Evolutionary conservation across 2,797 vertebrate genomes (phyloP).

Genomic region (Pantherophis vulpinus): DNA sequence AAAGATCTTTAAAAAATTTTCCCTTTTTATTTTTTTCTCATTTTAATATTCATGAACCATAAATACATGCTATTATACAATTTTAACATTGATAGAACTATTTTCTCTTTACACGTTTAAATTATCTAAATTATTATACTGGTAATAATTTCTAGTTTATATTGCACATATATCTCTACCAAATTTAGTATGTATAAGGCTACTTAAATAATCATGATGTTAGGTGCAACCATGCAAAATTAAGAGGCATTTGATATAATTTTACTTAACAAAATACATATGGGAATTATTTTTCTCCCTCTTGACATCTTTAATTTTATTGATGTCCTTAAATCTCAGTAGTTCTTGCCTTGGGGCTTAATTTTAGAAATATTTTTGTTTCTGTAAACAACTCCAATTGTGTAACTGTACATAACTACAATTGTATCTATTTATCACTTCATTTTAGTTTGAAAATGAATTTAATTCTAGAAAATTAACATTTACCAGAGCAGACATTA

Average conservation of each 20-base stretch:
- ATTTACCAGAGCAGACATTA: conserved; percentile 54
- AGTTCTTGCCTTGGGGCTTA: conserved; percentile 60
- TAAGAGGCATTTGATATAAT: conserved; percentile 67
- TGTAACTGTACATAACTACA: conserved; percentile 45
- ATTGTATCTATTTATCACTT: conserved; percentile 43
- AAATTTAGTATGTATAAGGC: conserved; percentile 52
- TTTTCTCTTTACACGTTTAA: background rate
- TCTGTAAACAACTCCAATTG: conserved; percentile 47
- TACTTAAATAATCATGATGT: conserved; percentile 63
- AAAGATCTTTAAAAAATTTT: background rate
- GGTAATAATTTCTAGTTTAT: background rate
- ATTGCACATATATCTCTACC: background rate
- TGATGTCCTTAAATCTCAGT: conserved; percentile 54
- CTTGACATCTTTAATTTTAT: conserved; percentile 66
- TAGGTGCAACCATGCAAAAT: conserved; percentile 64
- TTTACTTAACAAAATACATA: conserved; percentile 46
- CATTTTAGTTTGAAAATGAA: conserved; percentile 10
- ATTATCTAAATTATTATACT: background rate
- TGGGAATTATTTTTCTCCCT: conserved; percentile 47
- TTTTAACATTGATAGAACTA: background rate
- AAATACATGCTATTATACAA: background rate
- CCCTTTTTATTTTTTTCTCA: background rate
- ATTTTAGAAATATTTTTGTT: conserved; percentile 50
- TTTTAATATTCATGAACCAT: background rate
- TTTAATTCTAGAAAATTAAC: conserved; percentile 22